Base-by-base conservation (phyloP, 2,888 invertebrate genomes). In the Iselma pallidipennis region DNA sequence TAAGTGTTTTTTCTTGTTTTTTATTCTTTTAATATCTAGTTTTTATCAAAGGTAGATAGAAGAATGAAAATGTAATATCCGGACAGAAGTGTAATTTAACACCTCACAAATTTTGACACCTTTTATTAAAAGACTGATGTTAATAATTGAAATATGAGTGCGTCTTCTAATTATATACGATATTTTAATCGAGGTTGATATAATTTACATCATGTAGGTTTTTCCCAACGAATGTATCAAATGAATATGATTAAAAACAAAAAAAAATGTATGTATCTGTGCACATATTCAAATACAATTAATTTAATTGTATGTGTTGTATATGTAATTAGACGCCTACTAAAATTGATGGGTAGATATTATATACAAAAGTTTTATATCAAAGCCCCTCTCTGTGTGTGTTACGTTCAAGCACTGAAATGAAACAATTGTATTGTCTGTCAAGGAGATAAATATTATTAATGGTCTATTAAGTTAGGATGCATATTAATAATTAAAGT, bases 391-490 rank as follows among this genome's bases (percentile, higher is more conserved):
- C n/a, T n/a, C n/a, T n/a, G n/a, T n/a, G n/a, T n/a, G 64, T 64
- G 64, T 64, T 64, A 64, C 64, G 60, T 59, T 60, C 33, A 42
- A 45, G 54, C 55, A 63, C 59, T 64, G 60, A 60, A 37, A 64
- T 51, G 59, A 52, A 54, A 33, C 63, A 55, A 68, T 68, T 68
- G 66, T 68, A 66, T 60, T 68, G 68, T 66, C 68, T 65, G 66
- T 63, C 61, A 65, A 49, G 54, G 62, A 21, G 61, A 66, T 63
- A 68, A 68, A 68, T 65, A 66, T 63, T 67, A 69, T 67, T 67
- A 67, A 69, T 66, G 67, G 66, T 58, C 67, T 63, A 69, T 69
- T 69, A 67, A 69, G 33, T 61, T 59, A 23, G 50, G 54, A 55
- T 57, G 65, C 66, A 66, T 67, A 63, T 63, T 69, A 67, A 66